phyloP scores from a whole-genome alignment of 2,113 vertebrate genomes.

The Hipposideros armiger region DNA sequence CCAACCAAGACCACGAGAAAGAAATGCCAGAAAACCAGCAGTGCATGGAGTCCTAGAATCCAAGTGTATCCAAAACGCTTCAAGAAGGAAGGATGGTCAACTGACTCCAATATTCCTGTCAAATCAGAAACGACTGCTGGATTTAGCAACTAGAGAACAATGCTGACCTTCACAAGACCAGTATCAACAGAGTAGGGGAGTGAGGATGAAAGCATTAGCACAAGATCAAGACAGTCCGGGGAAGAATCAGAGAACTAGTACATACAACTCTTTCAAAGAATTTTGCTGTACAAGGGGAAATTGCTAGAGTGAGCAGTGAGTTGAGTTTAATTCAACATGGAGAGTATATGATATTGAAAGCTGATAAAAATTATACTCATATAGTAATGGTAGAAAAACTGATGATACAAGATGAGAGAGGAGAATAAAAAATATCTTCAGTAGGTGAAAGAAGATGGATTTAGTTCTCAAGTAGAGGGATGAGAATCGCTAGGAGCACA shows the following conservation, averaged over 20 bases:
- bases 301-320: not conserved
- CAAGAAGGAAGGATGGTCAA: not conserved
- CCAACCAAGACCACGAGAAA: not conserved
- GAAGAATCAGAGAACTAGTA: not conserved
- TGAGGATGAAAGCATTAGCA: not conserved
- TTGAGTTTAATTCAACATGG: not conserved
- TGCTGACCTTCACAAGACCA: not conserved
- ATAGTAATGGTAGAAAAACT: constrained; percentile 7
- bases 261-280: not conserved
- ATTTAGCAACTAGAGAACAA: not conserved
- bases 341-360: not conserved
- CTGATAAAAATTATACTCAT: not conserved
- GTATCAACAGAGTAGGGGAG: not conserved
- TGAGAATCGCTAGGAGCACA: not conserved
- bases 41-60: not conserved
- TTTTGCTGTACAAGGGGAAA: not conserved
- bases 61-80: not conserved
- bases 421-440: not conserved
- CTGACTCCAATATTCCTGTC: not conserved
- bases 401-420: not conserved
- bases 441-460: not conserved
- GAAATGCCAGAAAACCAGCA: not conserved
- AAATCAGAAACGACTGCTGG: not conserved
- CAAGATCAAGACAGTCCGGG: not conserved
- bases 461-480: not conserved